A percentile compares a stretch with the other conserved stretches of the same genome.
Conservation (phyloP, 2,113 vertebrate genomes). For the Catharus minimus region DNA sequence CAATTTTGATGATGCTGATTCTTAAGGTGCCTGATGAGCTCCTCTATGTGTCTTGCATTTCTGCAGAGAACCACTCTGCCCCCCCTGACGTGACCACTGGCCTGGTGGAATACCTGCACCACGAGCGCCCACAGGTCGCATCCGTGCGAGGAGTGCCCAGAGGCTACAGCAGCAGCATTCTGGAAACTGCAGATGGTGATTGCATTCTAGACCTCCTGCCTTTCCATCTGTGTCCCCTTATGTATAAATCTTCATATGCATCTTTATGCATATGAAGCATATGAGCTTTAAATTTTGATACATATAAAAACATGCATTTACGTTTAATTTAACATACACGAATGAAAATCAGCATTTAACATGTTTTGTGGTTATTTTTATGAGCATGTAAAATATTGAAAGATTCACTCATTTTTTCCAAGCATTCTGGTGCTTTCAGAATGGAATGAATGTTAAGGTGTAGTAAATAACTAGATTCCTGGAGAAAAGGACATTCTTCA, state of each 20-base stretch:
- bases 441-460: neutral
- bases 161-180: conserved; percentile 78
- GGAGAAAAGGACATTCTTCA: neutral
- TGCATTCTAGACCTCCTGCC: neutral
- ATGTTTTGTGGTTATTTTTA: neutral
- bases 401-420: neutral
- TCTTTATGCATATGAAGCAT: no score
- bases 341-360: neutral
- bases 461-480: neutral
- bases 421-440: neutral
- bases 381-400: neutral
- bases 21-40: neutral
- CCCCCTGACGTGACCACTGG: conserved; percentile 94
- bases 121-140: conserved; percentile 82
- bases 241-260: neutral
- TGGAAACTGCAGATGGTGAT: conserved; percentile 95
- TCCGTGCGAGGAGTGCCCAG: conserved; percentile 84
- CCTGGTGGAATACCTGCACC: conserved; percentile 78
- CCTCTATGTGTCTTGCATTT: conserved; percentile 36
- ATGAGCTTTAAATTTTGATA: neutral
- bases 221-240: neutral
- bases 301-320: neutral
- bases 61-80: conserved; percentile 86
- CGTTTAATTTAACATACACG: neutral
- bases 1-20: neutral